A percentile compares a stretch with the other conserved stretches of the same genome.
These are phyloP conservation scores for Elephantulus edwardii DNA, from an alignment of 2,113 vertebrate species.

Conservation along the genomic window DNA sequence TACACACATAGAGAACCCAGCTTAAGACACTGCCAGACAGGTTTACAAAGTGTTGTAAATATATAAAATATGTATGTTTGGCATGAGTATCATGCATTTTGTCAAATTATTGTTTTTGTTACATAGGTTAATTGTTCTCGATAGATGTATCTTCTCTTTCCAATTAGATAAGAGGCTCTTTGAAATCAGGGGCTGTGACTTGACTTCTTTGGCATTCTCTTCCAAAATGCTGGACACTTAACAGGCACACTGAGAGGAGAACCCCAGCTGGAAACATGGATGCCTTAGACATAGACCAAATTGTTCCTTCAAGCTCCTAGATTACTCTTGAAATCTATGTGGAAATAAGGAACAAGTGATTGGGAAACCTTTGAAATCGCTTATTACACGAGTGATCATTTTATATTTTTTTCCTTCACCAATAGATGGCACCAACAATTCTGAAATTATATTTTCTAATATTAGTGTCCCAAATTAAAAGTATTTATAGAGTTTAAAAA, in stretches of 20 bases:
- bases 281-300: not conserved
- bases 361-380: slow-evolving; percentile 19
- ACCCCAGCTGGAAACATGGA: not conserved
- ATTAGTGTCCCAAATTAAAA: not conserved
- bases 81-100: no score
- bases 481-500: not conserved
- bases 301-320: not conserved
- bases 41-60: not conserved
- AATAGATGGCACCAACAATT: slow-evolving; percentile 79
- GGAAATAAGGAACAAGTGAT: not conserved
- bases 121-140: slow-evolving; percentile 25
- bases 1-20: no score
- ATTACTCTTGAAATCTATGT: not conserved
- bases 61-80: not conserved
- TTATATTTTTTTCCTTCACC: slow-evolving; percentile 62
- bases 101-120: slow-evolving; percentile 12
- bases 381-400: not conserved
- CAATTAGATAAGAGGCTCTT: not conserved
- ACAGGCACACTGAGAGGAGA: not conserved
- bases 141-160: not conserved
- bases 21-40: not conserved
- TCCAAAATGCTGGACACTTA: not conserved
- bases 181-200: not conserved
- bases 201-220: not conserved
- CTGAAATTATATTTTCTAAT: slow-evolving; percentile 55